Evolutionary conservation across 2,113 vertebrate species (phyloP).

Genomic region (Psilopsiagon aurifrons): DNA sequence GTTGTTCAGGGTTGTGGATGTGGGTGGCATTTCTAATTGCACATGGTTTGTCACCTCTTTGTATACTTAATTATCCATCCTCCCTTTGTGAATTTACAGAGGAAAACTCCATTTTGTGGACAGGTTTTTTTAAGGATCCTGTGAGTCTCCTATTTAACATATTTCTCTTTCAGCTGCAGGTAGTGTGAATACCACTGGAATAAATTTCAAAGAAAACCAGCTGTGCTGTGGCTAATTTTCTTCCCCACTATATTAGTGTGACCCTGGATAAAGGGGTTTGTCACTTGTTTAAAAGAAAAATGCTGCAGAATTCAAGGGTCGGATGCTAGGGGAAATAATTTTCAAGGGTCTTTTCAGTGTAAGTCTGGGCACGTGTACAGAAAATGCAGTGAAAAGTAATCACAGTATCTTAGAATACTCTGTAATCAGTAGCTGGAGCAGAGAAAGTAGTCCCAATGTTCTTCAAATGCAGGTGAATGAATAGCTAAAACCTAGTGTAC

Average conservation of each 20-base stretch:
- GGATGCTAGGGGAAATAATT: not conserved
- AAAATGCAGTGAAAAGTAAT: not conserved
- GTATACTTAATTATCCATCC: not conserved
- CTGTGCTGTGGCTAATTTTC: not conserved
- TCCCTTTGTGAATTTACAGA: not conserved
- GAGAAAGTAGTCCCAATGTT: not conserved
- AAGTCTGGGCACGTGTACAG: not conserved
- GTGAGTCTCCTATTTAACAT: not conserved
- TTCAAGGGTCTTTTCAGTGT: not conserved
- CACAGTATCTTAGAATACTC: not conserved
- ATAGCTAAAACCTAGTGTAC: not conserved
- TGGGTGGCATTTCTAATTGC: not conserved
- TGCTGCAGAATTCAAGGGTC: not conserved
- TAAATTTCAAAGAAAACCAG: not conserved
- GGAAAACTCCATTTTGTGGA: not conserved
- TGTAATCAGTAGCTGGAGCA: not conserved
- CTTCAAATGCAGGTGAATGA: not conserved
- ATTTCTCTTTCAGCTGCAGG: not conserved
- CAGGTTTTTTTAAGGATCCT: not conserved
- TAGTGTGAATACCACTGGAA: not conserved
- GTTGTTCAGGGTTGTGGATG: not conserved
- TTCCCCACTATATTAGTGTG: not conserved
- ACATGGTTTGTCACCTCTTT: not conserved
- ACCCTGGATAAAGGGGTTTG: not conserved
- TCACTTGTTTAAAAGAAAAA: not conserved